Base-by-base conservation (phyloP, 1,140 invertebrate genomes). In the Nephila pilipes region DNA sequence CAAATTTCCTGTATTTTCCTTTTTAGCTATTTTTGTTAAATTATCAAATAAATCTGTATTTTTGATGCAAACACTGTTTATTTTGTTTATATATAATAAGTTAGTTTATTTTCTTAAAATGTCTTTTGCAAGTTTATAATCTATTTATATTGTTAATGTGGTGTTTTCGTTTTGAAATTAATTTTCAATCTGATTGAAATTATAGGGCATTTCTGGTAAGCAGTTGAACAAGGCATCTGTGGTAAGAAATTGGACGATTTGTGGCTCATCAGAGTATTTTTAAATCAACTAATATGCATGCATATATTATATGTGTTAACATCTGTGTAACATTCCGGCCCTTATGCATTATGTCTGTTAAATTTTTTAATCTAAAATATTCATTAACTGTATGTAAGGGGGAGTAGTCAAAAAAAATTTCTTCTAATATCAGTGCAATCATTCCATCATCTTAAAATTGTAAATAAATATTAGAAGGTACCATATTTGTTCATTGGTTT, bases 401-500 rank as follows among this genome's bases (percentile, higher is more conserved):
- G 29, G 14, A 75, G 29, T 75, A 75, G 16, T 32, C 25, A 75
- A 75, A 69, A 29, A 69, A 69, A n/a, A 65, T 25, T 65, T 22
- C 20, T 65, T 75, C 29, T 6, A 18, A 14, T 3, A 32, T 65
- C 29, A 32, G 29, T 75, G 69, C 69, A 75, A 75, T 75, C 69
- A 75, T 75, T 75, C 16, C 18, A 32, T 75, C 69, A 75, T 75
- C 14, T 29, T 6, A 32, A 75, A 75, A 75, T 29, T 75, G 69
- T 75, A 36, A 18, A 75, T 75, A 75, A 12, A 20, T 60, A 60
- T 60, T 18, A 75, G 36, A 75, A 36, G 29, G 25, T 75, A 36
- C 69, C 69, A 75, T 36, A 32, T 16, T 75, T 75, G 69, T 75
- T 75, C 32, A 75, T 75, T 75, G 69, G 14, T 32, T 75, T 32